Base-by-base conservation (phyloP, 2,888 invertebrate species). In the Opisthograptis luteolata region DNA sequence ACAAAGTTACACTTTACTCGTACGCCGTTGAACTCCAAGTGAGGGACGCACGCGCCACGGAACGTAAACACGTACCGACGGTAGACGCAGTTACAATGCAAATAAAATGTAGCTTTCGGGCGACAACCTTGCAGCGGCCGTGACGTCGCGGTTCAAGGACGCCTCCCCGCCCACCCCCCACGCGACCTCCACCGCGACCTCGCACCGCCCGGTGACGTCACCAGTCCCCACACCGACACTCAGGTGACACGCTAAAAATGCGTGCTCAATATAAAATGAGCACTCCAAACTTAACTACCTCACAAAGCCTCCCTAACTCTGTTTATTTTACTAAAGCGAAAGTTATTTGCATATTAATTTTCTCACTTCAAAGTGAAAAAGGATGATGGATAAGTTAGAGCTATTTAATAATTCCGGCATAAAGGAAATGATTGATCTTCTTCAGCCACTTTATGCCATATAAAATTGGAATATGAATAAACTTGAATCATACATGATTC, bases 131-230 rank as follows among this genome's bases (percentile, higher is more conserved):
- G 56, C 51, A 52, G 17, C 47, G 49, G 34, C 25, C 19, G 53
- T 58, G 56, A 58, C 56, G 56, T 57, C 59, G 52, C 53, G 19
- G 56, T 40, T 56, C 61, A 58, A 56, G 58, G 54, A 47, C 60
- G 39, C 24, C 12, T 1, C 22, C 13, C 28, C 31, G 10, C 27
- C 6, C 28, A 9, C 30, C 6, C 34, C 41, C 9, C 15, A 14
- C 27, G 34, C 37, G 25, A 39, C 43, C 39, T 24, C 27, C 14
- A 20, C 7, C 22, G 22, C 22, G 20, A 41, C 46, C 27, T 47
- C 20, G 27, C 24, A 0, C 19, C 32, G 19, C 14, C n/a, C n/a
- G n/a, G 24, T 51, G 45, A 45, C 51, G 46, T 46, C 52, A 52
- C 31, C 30, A 20, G 24, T 12, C 9, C 31, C 27, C 7, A 3